Evolutionary conservation across 1,140 invertebrate species (phyloP), one percentile per base, ranked within the genome.

Genomic region (Meloidogyne hapla): DNA sequence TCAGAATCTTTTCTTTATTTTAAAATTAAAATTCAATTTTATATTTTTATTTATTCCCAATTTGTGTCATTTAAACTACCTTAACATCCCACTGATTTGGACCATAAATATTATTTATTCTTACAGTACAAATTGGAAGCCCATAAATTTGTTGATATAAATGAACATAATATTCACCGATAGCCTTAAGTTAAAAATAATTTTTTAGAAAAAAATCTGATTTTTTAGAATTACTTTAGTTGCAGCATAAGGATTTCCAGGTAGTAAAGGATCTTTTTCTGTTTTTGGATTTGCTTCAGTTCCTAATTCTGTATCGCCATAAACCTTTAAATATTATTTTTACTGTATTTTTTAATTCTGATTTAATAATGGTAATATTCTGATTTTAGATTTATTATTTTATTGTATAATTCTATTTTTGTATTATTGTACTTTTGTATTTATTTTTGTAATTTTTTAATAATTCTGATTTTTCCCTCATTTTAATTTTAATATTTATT

Each of bases 61-160:
- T 77, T 66, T 74, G 12, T 18, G 1, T 66, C 9, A 33, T 4
- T 33, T 6, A 33, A 33, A 21, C 78, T 23, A 83, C 84, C 68
- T 85, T 85, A 6, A 86, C 85, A 48, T 88, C 81, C 85, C 86
- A 88, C 74, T 88, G 88, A 70, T 88, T 84, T n/a, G 87, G 87
- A 13, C 87, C 87, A 73, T 88, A 88, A 40, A 88, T 87, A 76
- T 88, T 88, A 78, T 88, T 88, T 40, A 88, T 82, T 10, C 87
- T 77, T 9, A 87, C 79, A 18, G 85, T 88, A 4, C 87, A 79
- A 73, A 88, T 84, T 10, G 87, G 88, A 45, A 88, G 77, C 56
- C 79, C 73, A 72, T 77, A 79, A 45, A 64, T 40, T 40, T 74
- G 25, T 62, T 78, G 84, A 67, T 77, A 86, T 10, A 81, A 70